Base-by-base conservation (phyloP, 1,140 invertebrate species). In the Lasioglossum albipes region DNA sequence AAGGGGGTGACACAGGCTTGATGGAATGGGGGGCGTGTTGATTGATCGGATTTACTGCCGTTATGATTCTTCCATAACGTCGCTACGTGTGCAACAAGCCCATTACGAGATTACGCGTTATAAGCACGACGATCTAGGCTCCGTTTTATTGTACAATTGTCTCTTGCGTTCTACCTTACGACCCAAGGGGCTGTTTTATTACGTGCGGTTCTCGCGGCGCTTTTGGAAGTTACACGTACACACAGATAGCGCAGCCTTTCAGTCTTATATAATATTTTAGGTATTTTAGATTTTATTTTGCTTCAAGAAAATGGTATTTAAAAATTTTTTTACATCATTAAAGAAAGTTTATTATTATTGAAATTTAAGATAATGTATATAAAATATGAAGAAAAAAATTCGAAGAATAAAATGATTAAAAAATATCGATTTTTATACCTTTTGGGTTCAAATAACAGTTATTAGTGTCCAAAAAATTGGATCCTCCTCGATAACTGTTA, bases 31-130 rank as follows among this genome's bases (percentile, higher is more conserved):
- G 36, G 45, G 59, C 73, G 65, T 76, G 76, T 69, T 80, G 82
- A 88, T 84, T 80, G 80, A 80, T 79, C 68, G 84, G 62, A 77
- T 88, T 88, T 88, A 88, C 59, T 65, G 68, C 54, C 67, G 77
- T 80, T 84, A 82, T 77, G 85, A 89, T 86, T 83, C 81, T 82
- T 66, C 45, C 65, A 69, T 84, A 84, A 84, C 61, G 67, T 41
- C n/a, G 78, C 67, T 88, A 82, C 87, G 87, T 87, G 89, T 88
- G 83, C 86, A 88, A 90, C 90, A 81, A 84, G 85, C 79, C 88
- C 84, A 86, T 91, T 91, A 91, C 89, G 84, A 83, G 88, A 89
- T 89, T 91, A 91, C 75, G 78, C 73, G 82, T 89, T 85, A 89
- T 83, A 79, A 76, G 75, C 16, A 6, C 31, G 20, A 2, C 10